Conservation (phyloP, 2,797 vertebrate genomes). For the Girardinus metallicus region DNA sequence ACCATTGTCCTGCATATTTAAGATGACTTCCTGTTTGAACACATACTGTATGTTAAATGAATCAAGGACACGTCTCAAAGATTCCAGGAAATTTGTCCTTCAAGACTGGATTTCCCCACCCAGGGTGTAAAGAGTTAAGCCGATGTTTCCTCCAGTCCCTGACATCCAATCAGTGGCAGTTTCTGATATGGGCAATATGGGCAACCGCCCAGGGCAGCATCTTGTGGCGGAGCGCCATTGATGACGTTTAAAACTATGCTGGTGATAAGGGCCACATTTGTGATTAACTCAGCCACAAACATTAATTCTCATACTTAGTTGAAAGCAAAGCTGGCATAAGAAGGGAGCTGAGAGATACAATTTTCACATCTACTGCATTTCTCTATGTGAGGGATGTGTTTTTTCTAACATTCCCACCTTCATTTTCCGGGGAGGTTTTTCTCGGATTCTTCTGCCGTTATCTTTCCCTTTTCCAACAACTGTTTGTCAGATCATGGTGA, state of each 20-base stretch:
- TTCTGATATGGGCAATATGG: no score
- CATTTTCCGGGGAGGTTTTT: background rate
- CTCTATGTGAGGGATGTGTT: background rate
- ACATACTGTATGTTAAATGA: background rate
- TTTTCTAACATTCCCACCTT: background rate
- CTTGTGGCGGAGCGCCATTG: no score
- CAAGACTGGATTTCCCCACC: background rate
- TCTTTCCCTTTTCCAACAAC: background rate
- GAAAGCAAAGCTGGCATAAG: background rate
- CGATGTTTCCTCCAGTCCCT: no score
- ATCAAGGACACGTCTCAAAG: background rate
- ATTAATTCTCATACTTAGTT: background rate
- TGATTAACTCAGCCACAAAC: background rate
- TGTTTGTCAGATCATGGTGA: background rate
- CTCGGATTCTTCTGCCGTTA: background rate
- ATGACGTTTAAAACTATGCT: background rate
- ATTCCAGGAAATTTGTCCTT: background rate
- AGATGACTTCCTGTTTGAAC: background rate
- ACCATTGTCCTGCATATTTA: background rate
- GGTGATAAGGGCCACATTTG: background rate
- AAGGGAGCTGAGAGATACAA: background rate
- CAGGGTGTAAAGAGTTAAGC: no score
- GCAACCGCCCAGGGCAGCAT: no score
- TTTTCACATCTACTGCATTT: background rate
- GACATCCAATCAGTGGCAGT: no score